These are phyloP conservation scores for Odontamblyopus lacepedii DNA, from an alignment of 2,797 vertebrate species.

Conservation along the genomic window DNA sequence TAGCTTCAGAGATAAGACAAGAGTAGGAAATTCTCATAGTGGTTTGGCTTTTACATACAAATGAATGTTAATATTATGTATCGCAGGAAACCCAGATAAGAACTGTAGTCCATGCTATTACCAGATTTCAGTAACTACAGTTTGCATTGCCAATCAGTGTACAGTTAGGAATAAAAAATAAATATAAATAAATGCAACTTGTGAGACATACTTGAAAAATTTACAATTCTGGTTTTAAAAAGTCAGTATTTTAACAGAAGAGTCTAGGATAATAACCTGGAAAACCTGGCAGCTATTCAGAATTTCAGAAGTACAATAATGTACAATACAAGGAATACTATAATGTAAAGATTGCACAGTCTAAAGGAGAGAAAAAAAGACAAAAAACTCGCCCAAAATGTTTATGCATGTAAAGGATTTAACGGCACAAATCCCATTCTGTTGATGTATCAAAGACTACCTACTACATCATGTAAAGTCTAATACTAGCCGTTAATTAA, in stretches of 20 bases:
- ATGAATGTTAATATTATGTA: too few relatives aligned
- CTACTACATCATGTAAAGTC: constrained; percentile 2
- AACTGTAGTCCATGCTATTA: too few relatives aligned
- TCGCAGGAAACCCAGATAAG: too few relatives aligned
- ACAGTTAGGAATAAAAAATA: too few relatives aligned
- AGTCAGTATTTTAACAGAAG: too few relatives aligned
- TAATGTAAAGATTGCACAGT: neutral
- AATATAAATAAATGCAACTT: too few relatives aligned
- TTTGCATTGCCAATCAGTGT: too few relatives aligned
- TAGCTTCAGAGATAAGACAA: too few relatives aligned
- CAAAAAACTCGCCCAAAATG: neutral
- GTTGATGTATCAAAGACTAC: neutral
- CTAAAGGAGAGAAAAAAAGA: neutral
- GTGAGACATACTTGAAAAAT: too few relatives aligned
- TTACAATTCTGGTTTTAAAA: too few relatives aligned
- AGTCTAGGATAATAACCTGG: neutral
- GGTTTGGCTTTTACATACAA: neutral
- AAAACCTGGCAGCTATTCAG: neutral
- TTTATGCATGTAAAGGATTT: neutral
- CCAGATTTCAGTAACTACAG: too few relatives aligned
- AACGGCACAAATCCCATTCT: neutral
- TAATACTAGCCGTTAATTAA: constrained; percentile 11
- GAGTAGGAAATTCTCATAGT: neutral
- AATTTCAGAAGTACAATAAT: neutral
- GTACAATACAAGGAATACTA: neutral